phyloP scores from a whole-genome alignment of 2,797 vertebrate genomes.

The Cyclura pinguis region DNA sequence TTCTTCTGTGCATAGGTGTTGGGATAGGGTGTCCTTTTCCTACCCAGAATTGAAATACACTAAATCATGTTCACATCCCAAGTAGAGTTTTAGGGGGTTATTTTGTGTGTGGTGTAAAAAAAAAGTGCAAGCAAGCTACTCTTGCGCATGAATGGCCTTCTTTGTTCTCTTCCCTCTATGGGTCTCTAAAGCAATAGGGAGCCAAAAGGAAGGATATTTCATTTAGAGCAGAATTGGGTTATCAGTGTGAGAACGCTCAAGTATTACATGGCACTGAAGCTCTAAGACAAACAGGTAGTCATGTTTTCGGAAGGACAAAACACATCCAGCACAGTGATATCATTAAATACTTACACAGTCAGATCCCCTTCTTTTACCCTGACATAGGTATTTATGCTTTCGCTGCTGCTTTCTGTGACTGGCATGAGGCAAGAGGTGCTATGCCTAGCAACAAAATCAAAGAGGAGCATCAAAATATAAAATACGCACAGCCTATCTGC shows the following conservation, averaged over 20 bases:
- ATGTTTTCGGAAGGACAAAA: conserved; percentile 1
- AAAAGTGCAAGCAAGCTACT: conserved; percentile 38
- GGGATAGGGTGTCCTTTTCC: conserved; percentile 27
- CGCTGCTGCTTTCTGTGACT: conserved; percentile 36
- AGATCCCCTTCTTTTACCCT: conserved; percentile 42
- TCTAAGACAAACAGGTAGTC: conserved; percentile 32
- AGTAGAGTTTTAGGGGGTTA: conserved; percentile 50
- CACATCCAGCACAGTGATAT: conserved; percentile 37
- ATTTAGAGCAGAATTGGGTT: conserved; percentile 29
- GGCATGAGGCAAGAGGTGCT: conserved; percentile 14
- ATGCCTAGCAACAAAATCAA: conserved; percentile 24
- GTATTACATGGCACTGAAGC: not conserved
- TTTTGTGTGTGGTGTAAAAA: conserved; percentile 33
- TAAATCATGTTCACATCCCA: not conserved
- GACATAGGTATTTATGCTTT: conserved; percentile 34
- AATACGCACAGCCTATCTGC: not conserved
- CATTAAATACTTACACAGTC: conserved; percentile 40
- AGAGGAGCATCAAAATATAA: conserved; percentile 40
- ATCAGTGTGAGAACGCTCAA: conserved; percentile 40
- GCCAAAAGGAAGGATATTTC: conserved; percentile 13
- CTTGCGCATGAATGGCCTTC: conserved; percentile 34
- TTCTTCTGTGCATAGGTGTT: not conserved
- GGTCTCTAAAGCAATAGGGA: conserved; percentile 42
- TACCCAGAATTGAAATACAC: not conserved
- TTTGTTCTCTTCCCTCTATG: conserved; percentile 47